Base-by-base conservation (phyloP, 2,888 invertebrate species). In the Yponomeuta plumbellus region DNA sequence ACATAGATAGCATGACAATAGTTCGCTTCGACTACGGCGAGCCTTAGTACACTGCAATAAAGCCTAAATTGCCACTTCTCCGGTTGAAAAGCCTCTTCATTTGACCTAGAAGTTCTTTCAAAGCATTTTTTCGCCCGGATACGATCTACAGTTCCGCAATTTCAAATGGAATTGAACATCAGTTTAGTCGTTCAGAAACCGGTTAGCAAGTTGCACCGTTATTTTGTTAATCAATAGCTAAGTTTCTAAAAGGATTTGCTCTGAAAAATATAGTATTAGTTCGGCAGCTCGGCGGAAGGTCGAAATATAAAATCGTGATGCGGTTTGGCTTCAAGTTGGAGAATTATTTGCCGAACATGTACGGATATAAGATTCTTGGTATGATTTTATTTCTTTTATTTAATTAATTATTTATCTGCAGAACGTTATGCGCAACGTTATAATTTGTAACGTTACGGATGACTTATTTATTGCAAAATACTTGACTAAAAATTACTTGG, bases 321-420 rank as follows among this genome's bases (percentile, higher is more conserved):
- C 72, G 65, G 0, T 68, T 88, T 20, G 86, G 84, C 65, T 71
- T 80, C 52, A 73, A 76, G 1, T 67, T 88, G 8, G 80, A 81
- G 52, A 86, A 83, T 68, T 74, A 77, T 17, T 77, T 79, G 72
- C 79, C 81, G 70, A 82, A 77, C 69, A 74, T 83, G 73, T 76
- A 85, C 34, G 89, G 89, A 70, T 89, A 89, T 61, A 78, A 75
- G 0, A 77, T 83, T 22, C 74, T 89, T 67, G 88, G 89, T 89
- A 80, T 71, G 17, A 52, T 17, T 52, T 52, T 17, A 17, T 52
- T 13, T 13, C 17, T 1, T 52, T 52, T 52, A 44, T 10, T 3
- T 44, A 44, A 3, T 6, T 44, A 52, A 13, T 52, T 52, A 52
- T 52, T 52, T 26, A 26, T 4, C 26, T 26, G 26, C 26, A 26